phyloP scores from a whole-genome alignment of 2,113 vertebrate species.

The human region GRCh38 chr1:113340501-113341000 shows the following conservation, averaged over 20 bases:
- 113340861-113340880: conserved; percentile 74
- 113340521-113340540: not conserved
- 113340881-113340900: conserved; percentile 76
- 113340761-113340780: conserved; percentile 48
- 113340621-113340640: not conserved
- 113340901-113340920: conserved; percentile 73
- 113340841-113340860: conserved; percentile 75
- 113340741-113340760: conserved; percentile 6
- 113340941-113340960: conserved; percentile 76
- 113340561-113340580: not conserved
- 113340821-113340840: conserved; percentile 70
- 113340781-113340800: conserved; percentile 46
- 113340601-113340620: conserved; percentile 4
- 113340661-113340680: conserved; percentile 20
- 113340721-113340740: not conserved
- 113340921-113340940: conserved; percentile 80
- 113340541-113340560: conserved; percentile 35
- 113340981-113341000: conserved; percentile 65
- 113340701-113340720: not conserved
- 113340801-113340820: conserved; percentile 67
- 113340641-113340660: not conserved
- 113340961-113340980: conserved; percentile 80
- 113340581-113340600: not conserved
- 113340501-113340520: not conserved
- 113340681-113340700: not conserved